Evolutionary conservation across 2,797 vertebrate species (phyloP).

Genomic region (Antrozous pallidus): DNA sequence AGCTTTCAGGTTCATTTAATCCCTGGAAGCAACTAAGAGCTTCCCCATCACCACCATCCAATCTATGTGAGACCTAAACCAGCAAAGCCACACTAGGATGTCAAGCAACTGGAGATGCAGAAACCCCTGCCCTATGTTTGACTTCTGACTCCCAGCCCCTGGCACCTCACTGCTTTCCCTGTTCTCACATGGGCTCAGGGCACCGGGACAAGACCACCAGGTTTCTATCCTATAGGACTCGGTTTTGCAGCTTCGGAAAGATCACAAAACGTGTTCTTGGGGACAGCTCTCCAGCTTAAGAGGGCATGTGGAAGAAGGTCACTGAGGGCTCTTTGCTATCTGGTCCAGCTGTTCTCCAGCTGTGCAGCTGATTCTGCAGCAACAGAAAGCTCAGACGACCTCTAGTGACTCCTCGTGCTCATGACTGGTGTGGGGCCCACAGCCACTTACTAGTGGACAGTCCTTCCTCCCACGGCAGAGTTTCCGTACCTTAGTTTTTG

Average conservation of each 20-base stretch:
- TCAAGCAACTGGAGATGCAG: not conserved
- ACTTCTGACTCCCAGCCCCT: not conserved
- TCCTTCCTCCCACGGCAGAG: not conserved
- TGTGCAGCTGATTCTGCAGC: not conserved
- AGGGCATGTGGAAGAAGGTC: not conserved
- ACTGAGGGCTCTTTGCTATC: not conserved
- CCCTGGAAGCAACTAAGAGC: not conserved
- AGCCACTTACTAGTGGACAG: not conserved
- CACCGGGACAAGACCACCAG: not conserved
- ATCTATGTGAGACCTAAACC: not conserved
- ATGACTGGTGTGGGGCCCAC: not conserved
- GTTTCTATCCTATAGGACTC: not conserved
- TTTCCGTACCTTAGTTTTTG: constrained; percentile 71
- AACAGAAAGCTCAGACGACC: not conserved
- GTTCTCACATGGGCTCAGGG: not conserved
- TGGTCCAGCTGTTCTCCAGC: not conserved
- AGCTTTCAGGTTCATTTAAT: not conserved
- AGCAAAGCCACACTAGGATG: not conserved
- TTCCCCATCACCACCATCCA: not conserved
- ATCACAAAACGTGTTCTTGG: not conserved
- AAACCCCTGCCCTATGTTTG: not conserved
- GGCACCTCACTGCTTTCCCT: not conserved
- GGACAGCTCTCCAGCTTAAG: not conserved
- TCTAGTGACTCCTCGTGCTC: too few species aligned
- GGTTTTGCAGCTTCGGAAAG: not conserved